Evolutionary conservation across 2,888 invertebrate genomes (phyloP), one percentile per base, ranked within the genome.

Genomic region (Elaeidobius kamerunicus): DNA sequence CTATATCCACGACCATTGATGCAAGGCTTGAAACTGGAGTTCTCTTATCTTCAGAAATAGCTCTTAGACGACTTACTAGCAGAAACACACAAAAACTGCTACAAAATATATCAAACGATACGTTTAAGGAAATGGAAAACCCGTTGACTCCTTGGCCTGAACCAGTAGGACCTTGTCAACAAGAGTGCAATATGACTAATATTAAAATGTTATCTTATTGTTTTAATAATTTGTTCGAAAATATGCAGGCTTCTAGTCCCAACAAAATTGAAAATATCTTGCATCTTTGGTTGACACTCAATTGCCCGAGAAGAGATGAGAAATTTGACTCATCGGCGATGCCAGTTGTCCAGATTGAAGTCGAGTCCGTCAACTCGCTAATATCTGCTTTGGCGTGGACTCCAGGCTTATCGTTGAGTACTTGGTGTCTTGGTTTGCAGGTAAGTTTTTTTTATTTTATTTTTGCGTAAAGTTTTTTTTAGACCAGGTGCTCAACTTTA

Each of bases 261-360:
- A 80, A 85, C 15, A 86, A 86, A 68, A 79, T 93, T 68, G 93
- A 93, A 73, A 83, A 89, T 67, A 84, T 91, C 41, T 76, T 93
- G 28, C 88, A 91, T 60, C 76, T 93, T 60, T 94, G 93, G 91
- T 76, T 94, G 57, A 91, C 90, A 2, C 75, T 93, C 56, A 91
- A 91, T 80, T 78, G 65, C 50, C 63, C 64, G n/a, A 63, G 62
- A 36, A 75, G 38, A 67, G 75, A 73, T 35, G 70, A 75, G n/a
- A 79, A 78, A 32, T 80, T 82, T 57, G 78, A 79, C 59, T 76
- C 81, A 3, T 76, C 76, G 3, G 73, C 79, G 34, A 74, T 77
- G 36, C 87, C 87, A 1, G 76, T 79, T 49, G 83, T 88, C 57
- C 78, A 81, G 1, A 75, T 88, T 34, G 83, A 82, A 44, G 76